Base-by-base conservation (phyloP, 2,797 vertebrate genomes). In the Crenuchus spilurus region DNA sequence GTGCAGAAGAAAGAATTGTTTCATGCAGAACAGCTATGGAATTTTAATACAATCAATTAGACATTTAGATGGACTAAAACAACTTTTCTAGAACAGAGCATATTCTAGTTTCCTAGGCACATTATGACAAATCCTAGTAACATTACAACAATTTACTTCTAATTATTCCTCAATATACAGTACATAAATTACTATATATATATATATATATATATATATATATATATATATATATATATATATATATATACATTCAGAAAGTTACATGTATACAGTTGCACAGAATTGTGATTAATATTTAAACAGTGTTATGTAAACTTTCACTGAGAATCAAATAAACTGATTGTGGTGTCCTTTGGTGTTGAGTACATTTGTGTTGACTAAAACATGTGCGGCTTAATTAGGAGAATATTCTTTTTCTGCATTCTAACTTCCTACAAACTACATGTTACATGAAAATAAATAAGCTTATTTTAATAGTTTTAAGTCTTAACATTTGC, bases 301-400 rank as follows among this genome's bases (percentile, higher is more conserved):
- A 22, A 58, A 22, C 33, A 22, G 33, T 44, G 49, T 14, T 30
- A 33, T 52, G 30, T 11, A 54, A 46, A 7, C 3, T 44, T 42
- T 67, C 6, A 24, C 2, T 48, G 49, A 49, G 1, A n/a, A 41
- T 67, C 2, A 60, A 74, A 61, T 67, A 68, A 75, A 75, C n/a
- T 31, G 39, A 55, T 11, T 46, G 24, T 20, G 28, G 6, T 57
- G n/a, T 60, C 48, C 51, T 6, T 72, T 31, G 14, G 7, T n/a
- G 39, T 1, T 1, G 6, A 16, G 39, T n/a, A 30, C 13, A 44
- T 44, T 31, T 46, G 26, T 64, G 60, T 28, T 42, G 6, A 57
- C 20, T 41, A 13, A 28, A 14, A 13, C 35, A 41, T 24, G n/a
- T n/a, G n/a, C n/a, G n/a, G n/a, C n/a, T n/a, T n/a, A n/a, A n/a